Base-by-base conservation (phyloP, 2,113 vertebrate species). In the Emydura subglobosa region DNA sequence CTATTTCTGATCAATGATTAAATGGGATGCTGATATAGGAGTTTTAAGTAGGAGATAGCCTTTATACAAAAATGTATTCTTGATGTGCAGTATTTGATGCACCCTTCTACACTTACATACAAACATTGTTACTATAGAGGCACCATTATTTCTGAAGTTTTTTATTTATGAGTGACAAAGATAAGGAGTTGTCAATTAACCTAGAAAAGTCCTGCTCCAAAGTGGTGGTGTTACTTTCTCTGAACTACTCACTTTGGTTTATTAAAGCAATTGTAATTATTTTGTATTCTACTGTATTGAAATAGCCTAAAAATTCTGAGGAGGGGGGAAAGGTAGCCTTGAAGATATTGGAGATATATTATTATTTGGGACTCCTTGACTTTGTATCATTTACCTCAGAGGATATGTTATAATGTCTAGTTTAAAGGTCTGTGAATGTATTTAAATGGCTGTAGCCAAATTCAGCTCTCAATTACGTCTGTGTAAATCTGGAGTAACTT, bases 331-430 rank as follows among this genome's bases (percentile, higher is more conserved):
- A 79, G 9, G 50, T 53, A 83, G 2, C 78, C 68, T 91, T 34
- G 34, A 44, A 94, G 83, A 10, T 21, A 85, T 2, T 31, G n/a
- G 3, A 0, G 1, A 19, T 14, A 55, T 29, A 5, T 49, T 29
- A 5, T 49, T 50, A 24, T 6, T 57, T 0, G 0, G 27, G 17
- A 1, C 7, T 2, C 5, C 65, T 3, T 34, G 12, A 27, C 42
- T 25, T 84, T 39, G 12, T 51, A 10, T 53, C 6, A 4, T 11
- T 83, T 25, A 19, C n/a, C 44, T 13, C 7, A 27, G 50, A 44
- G 10, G 22, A 54, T 2, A 34, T 42, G 2, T 2, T 7, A 44
- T 42, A 9, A 68, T 39, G 4, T 88, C 34, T 11, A 24, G 50
- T 25, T 10, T 17, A 55, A 80, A 5, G 13, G 72, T 24, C 13